These are phyloP conservation scores for Heliconius cydno DNA, from an alignment of 2,888 invertebrate genomes.

Conservation along the genomic window DNA sequence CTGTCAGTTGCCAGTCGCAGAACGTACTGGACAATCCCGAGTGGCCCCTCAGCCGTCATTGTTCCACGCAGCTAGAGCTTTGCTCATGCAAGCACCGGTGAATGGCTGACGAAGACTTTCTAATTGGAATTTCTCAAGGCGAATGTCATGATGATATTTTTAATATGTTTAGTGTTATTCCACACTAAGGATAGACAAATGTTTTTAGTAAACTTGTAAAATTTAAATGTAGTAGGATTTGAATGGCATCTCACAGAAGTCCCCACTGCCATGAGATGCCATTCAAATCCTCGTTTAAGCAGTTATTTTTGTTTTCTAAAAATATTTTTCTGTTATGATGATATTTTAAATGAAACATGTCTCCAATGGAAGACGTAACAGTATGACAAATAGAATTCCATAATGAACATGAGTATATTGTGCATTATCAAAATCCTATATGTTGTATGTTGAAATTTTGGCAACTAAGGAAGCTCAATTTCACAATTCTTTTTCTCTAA, in stretches of 20 bases:
- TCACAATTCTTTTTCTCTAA: not conserved
- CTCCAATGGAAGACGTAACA: not conserved
- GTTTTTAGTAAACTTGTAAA: not conserved
- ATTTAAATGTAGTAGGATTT: not conserved
- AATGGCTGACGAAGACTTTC: constrained; percentile 65
- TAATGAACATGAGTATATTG: not conserved
- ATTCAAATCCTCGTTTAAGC: no score
- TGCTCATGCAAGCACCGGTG: constrained; percentile 77
- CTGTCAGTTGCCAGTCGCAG: constrained; percentile 86
- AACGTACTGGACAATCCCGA: constrained; percentile 80
- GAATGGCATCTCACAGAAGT: not conserved
- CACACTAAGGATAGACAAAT: not conserved
- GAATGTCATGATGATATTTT: constrained; percentile 7
- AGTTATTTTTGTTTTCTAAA: not conserved
- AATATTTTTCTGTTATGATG: not conserved
- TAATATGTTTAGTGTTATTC: not conserved
- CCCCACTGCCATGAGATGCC: no score
- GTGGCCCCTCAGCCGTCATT: constrained; percentile 76
- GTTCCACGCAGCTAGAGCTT: constrained; percentile 81
- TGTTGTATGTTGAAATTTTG: not conserved
- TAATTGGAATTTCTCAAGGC: constrained; percentile 42
- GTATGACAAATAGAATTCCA: not conserved
- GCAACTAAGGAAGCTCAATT: not conserved
- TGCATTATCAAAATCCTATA: not conserved
- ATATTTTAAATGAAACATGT: not conserved